phyloP scores from a whole-genome alignment of 2,888 invertebrate species.

The Leptinotarsa tumamoca region DNA sequence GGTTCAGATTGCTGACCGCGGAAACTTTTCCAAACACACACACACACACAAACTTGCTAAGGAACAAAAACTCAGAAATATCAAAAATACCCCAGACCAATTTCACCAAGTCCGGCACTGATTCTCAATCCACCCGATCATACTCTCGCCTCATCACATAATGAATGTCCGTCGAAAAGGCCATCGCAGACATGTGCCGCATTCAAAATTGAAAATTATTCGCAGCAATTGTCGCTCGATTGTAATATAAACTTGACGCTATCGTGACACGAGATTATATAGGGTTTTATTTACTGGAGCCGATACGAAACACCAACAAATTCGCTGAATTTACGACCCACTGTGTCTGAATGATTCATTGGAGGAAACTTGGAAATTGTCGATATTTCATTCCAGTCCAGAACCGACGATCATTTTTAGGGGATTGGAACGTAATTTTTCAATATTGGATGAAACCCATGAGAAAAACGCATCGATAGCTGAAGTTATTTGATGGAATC shows the following conservation, averaged over 20 bases:
- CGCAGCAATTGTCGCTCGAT: constrained; percentile 38
- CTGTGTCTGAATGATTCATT: constrained; percentile 1
- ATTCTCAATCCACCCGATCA: neutral
- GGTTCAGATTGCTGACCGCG: too few species aligned
- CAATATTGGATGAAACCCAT: too few species aligned
- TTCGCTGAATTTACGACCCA: constrained; percentile 10
- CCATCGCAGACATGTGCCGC: constrained; percentile 33
- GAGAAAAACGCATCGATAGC: too few species aligned
- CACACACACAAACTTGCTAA: neutral
- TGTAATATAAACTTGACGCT: constrained; percentile 34
- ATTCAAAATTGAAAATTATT: constrained; percentile 44
- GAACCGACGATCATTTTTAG: too few species aligned
- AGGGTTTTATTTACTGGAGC: constrained; percentile 1
- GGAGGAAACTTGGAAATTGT: neutral
- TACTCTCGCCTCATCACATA: constrained; percentile 4
- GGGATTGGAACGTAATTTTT: too few species aligned
- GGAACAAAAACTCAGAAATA: neutral
- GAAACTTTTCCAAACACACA: too few species aligned
- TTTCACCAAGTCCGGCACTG: neutral
- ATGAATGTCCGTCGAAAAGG: constrained; percentile 11
- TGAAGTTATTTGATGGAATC: too few species aligned
- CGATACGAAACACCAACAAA: constrained; percentile 38
- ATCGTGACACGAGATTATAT: constrained; percentile 11
- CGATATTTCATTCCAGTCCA: neutral
- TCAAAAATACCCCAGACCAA: neutral